Conservation (phyloP, 1,140 invertebrate species). For the Odontomachus brunneus region DNA sequence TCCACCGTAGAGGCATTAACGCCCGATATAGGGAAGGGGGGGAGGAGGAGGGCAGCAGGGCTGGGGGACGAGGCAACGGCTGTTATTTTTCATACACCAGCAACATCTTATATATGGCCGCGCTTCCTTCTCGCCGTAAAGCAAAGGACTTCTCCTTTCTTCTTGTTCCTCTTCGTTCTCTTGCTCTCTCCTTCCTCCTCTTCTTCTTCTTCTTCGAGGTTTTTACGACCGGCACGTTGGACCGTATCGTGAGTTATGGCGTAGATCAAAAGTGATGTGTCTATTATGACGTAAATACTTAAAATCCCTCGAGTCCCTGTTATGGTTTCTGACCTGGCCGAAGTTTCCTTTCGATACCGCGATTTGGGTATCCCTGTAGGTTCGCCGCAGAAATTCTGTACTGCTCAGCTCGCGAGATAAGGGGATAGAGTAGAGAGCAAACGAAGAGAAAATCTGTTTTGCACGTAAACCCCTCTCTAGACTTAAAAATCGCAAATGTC, state of each 20-base stretch:
- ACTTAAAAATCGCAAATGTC: no score
- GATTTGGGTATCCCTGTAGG: conserved; percentile 16
- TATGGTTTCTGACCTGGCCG: conserved; percentile 22
- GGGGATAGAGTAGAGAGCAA: not conserved
- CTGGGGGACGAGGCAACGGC: conserved; percentile 66
- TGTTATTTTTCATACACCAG: conserved; percentile 85
- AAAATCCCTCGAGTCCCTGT: conserved; percentile 66
- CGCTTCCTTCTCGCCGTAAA: conserved; percentile 61
- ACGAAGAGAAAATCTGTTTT: not conserved
- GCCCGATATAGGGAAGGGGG: conserved; percentile 79
- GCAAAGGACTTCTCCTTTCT: conserved; percentile 69
- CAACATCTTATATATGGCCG: conserved; percentile 79
- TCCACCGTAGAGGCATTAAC: conserved; percentile 83
- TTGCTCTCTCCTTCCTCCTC: conserved; percentile 70
- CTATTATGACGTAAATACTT: conserved; percentile 83
- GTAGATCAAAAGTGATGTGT: conserved; percentile 84
- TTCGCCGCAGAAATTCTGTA: not conserved
- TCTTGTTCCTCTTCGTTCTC: conserved; percentile 34
- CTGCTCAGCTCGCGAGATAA: not conserved
- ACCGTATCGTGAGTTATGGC: conserved; percentile 76
- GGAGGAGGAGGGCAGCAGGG: not conserved
- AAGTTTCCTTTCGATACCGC: conserved; percentile 38
- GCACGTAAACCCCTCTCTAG: no score
- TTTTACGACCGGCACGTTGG: conserved; percentile 83
- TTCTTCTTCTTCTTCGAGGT: conserved; percentile 76